Conservation (phyloP, 2,113 vertebrate species). For the Hucho hucho region DNA sequence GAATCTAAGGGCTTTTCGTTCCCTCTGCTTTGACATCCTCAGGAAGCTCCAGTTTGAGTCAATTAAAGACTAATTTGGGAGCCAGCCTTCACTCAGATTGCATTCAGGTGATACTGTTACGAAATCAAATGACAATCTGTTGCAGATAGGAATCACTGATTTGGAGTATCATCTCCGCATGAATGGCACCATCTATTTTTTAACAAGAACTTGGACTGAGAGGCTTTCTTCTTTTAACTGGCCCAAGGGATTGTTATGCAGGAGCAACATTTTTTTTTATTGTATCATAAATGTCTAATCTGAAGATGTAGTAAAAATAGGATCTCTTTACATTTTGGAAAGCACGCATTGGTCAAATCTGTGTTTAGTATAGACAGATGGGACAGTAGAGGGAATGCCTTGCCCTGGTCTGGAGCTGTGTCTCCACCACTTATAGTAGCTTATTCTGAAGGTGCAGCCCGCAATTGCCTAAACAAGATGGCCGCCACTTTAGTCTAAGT, state of each 20-base stretch:
- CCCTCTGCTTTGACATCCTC: not conserved
- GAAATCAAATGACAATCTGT: not conserved
- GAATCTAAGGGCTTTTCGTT: constrained; percentile 7
- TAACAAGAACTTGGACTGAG: constrained; percentile 25
- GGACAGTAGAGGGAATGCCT: too few relatives aligned
- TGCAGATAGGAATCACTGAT: not conserved
- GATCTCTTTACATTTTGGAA: too few relatives aligned
- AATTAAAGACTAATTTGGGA: not conserved
- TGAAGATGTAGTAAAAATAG: too few relatives aligned
- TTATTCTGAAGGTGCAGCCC: too few relatives aligned
- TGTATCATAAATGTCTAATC: too few relatives aligned
- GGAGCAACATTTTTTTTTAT: too few relatives aligned
- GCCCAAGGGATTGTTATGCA: too few relatives aligned
- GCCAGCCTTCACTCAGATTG: not conserved
- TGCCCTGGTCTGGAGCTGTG: too few relatives aligned
- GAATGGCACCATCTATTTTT: constrained; percentile 20
- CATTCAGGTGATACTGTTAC: not conserved
- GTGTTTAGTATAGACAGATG: too few relatives aligned
- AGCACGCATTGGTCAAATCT: too few relatives aligned
- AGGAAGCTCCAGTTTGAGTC: not conserved
- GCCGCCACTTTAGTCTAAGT: not conserved
- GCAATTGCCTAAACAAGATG: not conserved
- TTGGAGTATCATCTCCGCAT: not conserved
- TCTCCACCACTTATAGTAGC: too few relatives aligned
- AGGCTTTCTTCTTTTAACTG: not conserved